These are phyloP conservation scores for Stomatorhinus walkeri DNA, from an alignment of 2,797 vertebrate species.

Conservation along the genomic window DNA sequence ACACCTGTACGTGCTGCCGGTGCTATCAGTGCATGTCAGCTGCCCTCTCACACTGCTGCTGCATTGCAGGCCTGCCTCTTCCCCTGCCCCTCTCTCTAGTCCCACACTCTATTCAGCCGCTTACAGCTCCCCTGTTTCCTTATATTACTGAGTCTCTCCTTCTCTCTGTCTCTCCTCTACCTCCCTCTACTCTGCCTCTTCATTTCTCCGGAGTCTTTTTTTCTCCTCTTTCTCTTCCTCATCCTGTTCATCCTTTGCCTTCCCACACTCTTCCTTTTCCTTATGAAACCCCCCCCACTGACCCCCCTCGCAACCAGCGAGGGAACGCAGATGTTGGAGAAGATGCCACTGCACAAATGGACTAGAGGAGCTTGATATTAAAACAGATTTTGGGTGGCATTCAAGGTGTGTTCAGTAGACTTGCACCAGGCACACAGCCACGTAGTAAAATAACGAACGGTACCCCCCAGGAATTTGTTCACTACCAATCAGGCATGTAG, in stretches of 20 bases:
- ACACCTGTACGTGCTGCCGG: constrained; percentile 3
- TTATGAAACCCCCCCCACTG: neutral
- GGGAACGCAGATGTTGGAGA: neutral
- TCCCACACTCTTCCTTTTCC: neutral
- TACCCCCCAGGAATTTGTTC: neutral
- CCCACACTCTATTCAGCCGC: neutral
- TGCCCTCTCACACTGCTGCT: constrained; percentile 1
- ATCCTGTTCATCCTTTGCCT: neutral
- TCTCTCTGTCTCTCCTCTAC: neutral
- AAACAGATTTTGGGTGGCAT: neutral
- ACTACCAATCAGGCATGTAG: neutral
- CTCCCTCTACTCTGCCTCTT: neutral
- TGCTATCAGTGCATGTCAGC: constrained; percentile 20
- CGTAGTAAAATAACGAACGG: neutral
- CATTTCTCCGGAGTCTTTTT: neutral
- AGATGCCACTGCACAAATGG: neutral
- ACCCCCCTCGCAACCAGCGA: neutral
- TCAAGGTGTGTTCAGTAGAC: neutral
- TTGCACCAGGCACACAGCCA: neutral
- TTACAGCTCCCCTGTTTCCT: neutral
- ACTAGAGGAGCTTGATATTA: neutral
- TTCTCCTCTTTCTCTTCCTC: neutral
- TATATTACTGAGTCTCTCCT: neutral
- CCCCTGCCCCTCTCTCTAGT: neutral
- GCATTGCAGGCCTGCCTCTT: constrained; percentile 16